Conservation (phyloP, 2,113 vertebrate genomes). For the Phalacrocorax pelagicus region DNA sequence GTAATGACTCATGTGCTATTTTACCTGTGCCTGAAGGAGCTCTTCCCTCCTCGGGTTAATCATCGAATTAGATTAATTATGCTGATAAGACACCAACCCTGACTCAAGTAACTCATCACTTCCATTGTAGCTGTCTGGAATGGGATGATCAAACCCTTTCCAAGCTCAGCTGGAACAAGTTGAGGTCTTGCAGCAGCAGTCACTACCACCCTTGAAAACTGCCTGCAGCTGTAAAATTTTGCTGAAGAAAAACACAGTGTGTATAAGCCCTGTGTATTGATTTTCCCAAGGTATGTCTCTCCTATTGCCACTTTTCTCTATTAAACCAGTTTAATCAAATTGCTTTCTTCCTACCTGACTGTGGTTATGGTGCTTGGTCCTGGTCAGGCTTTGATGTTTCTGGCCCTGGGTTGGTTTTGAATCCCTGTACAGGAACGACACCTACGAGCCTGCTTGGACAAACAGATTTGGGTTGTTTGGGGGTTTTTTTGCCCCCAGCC, state of each 20-base stretch:
- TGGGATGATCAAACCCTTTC: background rate
- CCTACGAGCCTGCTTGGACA: background rate
- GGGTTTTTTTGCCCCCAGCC: accelerated
- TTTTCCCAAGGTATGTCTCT: background rate
- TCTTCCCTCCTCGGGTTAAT: background rate
- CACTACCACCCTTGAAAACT: background rate
- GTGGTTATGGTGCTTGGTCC: background rate
- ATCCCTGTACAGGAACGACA: background rate
- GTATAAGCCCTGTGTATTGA: accelerated
- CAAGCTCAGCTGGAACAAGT: background rate
- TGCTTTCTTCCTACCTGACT: background rate
- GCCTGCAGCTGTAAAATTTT: background rate
- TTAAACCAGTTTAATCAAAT: background rate
- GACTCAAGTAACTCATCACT: background rate
- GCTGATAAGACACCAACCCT: background rate
- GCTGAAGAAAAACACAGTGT: background rate
- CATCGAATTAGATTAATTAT: constrained; percentile 7
- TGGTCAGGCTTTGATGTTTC: background rate
- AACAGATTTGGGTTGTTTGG: background rate
- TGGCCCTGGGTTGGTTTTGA: background rate
- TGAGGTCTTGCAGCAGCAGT: too few species aligned
- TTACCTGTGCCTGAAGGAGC: constrained; percentile 36
- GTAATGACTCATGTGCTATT: background rate
- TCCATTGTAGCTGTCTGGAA: background rate
- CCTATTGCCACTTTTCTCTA: background rate